These are phyloP conservation scores for Urophycis tenuis DNA, from an alignment of 2,797 vertebrate genomes.

Conservation along the genomic window DNA sequence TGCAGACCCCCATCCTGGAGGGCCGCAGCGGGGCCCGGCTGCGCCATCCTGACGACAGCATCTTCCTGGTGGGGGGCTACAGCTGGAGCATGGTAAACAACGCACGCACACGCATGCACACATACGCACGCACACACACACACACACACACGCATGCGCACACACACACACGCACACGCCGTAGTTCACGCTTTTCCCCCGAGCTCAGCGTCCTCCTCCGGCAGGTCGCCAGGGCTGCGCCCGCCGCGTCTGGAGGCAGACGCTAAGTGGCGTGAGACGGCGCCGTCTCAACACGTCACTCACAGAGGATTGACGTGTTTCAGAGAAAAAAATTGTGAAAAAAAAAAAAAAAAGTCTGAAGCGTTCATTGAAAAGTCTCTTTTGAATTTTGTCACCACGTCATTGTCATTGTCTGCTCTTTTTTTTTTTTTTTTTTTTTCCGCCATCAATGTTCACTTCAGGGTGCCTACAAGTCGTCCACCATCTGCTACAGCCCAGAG, in stretches of 20 bases:
- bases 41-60: constrained; percentile 89
- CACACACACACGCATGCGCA: too few relatives aligned
- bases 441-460: constrained; percentile 59
- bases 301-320: not conserved
- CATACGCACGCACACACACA: too few relatives aligned
- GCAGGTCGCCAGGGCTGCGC: too few relatives aligned
- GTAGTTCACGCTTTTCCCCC: too few relatives aligned
- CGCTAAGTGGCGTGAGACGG: not conserved
- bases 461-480: constrained; percentile 99
- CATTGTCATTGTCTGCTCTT: not conserved
- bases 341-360: not conserved
- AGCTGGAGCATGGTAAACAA: constrained; percentile 97
- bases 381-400: not conserved
- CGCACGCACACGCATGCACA: too few relatives aligned
- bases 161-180: too few relatives aligned
- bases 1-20: constrained; percentile 96
- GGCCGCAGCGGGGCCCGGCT: constrained; percentile 97
- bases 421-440: not conserved
- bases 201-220: too few relatives aligned
- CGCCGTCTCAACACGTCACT: not conserved
- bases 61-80: constrained; percentile 96
- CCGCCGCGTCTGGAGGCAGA: too few relatives aligned
- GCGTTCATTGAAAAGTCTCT: not conserved
- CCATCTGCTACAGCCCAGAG: constrained; percentile 98
- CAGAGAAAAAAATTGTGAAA: too few relatives aligned